Percentiles rank a stretch among this genome's conserved stretches.
These are phyloP conservation scores for Ariopsis seemanni DNA, from an alignment of 2,113 vertebrate species.

Conservation along the genomic window DNA sequence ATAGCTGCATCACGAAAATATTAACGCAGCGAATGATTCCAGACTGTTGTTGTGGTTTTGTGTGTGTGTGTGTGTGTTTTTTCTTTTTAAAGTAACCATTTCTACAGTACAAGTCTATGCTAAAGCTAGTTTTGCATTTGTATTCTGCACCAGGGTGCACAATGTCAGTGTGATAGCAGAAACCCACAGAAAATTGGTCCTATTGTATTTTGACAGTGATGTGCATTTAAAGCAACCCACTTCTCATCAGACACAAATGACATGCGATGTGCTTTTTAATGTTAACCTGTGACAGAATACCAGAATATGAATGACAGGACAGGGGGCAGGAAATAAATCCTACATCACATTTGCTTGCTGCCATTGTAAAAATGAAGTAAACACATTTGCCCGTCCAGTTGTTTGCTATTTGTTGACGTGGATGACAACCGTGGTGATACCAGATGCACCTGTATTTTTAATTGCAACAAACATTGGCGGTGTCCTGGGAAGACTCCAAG, in stretches of 20 bases:
- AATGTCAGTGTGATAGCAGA: not conserved
- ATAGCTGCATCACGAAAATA: not conserved
- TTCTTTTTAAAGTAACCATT: not conserved
- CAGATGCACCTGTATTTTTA: constrained; percentile 20
- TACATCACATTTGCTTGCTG: not conserved
- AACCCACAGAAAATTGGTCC: constrained; percentile 13
- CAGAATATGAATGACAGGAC: constrained; percentile 25
- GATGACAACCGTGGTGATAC: constrained; percentile 17
- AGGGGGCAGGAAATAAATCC: not conserved
- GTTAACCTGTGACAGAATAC: not conserved
- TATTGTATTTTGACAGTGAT: constrained; percentile 28
- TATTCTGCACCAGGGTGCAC: constrained; percentile 5
- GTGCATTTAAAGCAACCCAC: constrained; percentile 22
- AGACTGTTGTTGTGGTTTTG: not conserved
- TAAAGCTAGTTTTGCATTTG: not conserved
- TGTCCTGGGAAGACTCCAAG: constrained; percentile 8
- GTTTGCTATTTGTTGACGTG: constrained; percentile 6
- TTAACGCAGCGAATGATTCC: not conserved
- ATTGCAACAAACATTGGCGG: not conserved
- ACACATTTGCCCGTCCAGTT: not conserved
- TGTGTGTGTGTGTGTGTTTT: too few relatives aligned
- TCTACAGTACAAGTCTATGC: not conserved
- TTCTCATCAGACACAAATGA: not conserved
- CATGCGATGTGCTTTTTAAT: not conserved
- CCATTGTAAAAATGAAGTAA: not conserved